phyloP scores from a whole-genome alignment of 2,888 invertebrate species.

The Unio pictorum region DNA sequence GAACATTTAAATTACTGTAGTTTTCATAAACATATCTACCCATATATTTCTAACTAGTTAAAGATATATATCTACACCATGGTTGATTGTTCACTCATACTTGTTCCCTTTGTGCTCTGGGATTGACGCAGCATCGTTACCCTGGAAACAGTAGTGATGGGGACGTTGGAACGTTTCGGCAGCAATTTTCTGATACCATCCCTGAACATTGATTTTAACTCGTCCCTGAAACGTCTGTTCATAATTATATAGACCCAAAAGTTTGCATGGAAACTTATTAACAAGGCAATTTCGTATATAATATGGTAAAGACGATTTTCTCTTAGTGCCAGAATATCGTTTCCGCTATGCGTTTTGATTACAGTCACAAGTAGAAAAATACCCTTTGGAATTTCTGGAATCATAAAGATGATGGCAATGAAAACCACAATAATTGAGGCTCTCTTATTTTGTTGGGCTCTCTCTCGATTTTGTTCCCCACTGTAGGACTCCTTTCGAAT shows the following conservation, averaged over 20 bases:
- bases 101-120: no score
- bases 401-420: conserved; percentile 24
- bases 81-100: no score
- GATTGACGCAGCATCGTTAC: no score
- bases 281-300: conserved; percentile 21
- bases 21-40: no score
- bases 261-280: conserved; percentile 30
- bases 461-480: conserved; percentile 7
- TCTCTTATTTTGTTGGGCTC: conserved; percentile 15
- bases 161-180: no score
- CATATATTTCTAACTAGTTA: no score
- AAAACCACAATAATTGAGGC: conserved; percentile 26
- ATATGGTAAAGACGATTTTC: conserved; percentile 14
- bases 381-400: conserved; percentile 31
- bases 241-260: conserved; percentile 33
- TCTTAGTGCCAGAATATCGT: conserved; percentile 6
- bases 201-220: no score
- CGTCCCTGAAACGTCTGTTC: conserved; percentile 14
- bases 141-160: no score
- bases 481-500: conserved; percentile 7
- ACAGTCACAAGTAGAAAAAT: conserved; percentile 16
- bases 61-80: no score
- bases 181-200: no score
- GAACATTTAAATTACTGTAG: no score
- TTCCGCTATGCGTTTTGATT: conserved; percentile 8